These are phyloP conservation scores for Cosmia pyralina DNA, from an alignment of 2,888 invertebrate species.

Conservation along the genomic window DNA sequence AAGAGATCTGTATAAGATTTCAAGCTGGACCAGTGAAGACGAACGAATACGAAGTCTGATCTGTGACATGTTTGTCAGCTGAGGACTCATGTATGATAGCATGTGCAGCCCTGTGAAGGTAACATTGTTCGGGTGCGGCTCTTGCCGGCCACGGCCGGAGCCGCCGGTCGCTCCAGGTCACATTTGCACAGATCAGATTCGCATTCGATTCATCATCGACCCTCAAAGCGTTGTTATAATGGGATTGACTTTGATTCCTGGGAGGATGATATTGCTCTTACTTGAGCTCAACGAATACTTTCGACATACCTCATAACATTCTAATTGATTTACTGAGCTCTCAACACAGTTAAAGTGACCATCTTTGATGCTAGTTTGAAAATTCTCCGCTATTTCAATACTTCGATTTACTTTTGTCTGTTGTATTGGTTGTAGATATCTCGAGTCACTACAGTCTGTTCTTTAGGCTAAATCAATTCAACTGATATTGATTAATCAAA, in stretches of 20 bases:
- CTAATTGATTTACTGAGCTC: not conserved
- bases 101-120: not conserved
- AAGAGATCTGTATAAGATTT: not conserved
- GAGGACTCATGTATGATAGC: not conserved
- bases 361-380: no score
- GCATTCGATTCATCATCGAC: no score
- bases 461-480: constrained; percentile 1
- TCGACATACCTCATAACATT: not conserved
- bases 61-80: not conserved
- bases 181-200: not conserved
- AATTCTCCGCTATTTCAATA: not conserved
- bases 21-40: not conserved
- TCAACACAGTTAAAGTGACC: not conserved
- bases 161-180: not conserved
- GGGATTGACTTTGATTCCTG: not conserved
- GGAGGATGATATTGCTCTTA: not conserved
- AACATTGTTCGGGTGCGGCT: constrained; percentile 5
- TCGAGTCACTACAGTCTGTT: not conserved
- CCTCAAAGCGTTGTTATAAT: not conserved
- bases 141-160: constrained; percentile 30
- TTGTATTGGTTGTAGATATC: not conserved
- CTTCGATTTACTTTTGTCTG: not conserved
- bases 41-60: no score
- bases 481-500: not conserved
- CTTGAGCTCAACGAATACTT: constrained; percentile 5